Percentiles rank a stretch among this genome's conserved stretches.
These are phyloP conservation scores for Diceros bicornis DNA, from an alignment of 2,797 vertebrate species.

Conservation along the genomic window DNA sequence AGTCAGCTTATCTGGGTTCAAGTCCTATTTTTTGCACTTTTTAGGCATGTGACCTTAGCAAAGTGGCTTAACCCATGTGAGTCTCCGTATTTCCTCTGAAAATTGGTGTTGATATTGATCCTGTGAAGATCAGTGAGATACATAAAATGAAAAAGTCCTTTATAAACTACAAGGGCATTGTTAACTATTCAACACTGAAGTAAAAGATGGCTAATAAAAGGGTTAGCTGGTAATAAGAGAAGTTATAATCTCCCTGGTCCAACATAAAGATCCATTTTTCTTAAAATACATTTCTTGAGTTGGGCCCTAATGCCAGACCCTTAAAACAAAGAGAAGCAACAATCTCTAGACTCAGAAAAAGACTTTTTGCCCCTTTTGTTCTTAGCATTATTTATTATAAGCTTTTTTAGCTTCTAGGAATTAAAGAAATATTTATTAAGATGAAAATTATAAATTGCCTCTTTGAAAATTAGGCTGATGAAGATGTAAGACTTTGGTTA, in stretches of 20 bases:
- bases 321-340: slow-evolving; percentile 31
- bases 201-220: slow-evolving; percentile 14
- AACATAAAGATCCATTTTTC: slow-evolving; percentile 66
- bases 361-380: neutral
- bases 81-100: slow-evolving; percentile 39
- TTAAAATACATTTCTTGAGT: slow-evolving; percentile 24
- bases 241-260: neutral
- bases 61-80: neutral
- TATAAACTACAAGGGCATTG: slow-evolving; percentile 62
- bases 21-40: neutral
- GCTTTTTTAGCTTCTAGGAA: neutral
- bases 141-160: slow-evolving; percentile 36
- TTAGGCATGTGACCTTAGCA: neutral
- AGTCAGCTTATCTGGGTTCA: neutral
- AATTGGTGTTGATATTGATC: slow-evolving; percentile 37
- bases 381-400: neutral
- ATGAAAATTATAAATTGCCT: slow-evolving; percentile 77
- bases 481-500: neutral
- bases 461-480: slow-evolving; percentile 62
- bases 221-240: slow-evolving; percentile 14
- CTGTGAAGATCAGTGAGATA: slow-evolving; percentile 15
- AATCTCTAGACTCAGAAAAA: neutral
- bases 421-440: slow-evolving; percentile 7
- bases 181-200: slow-evolving; percentile 50
- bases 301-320: neutral